phyloP scores from a whole-genome alignment of 2,797 vertebrate genomes.

The Schizothorax lantsangensis region DNA sequence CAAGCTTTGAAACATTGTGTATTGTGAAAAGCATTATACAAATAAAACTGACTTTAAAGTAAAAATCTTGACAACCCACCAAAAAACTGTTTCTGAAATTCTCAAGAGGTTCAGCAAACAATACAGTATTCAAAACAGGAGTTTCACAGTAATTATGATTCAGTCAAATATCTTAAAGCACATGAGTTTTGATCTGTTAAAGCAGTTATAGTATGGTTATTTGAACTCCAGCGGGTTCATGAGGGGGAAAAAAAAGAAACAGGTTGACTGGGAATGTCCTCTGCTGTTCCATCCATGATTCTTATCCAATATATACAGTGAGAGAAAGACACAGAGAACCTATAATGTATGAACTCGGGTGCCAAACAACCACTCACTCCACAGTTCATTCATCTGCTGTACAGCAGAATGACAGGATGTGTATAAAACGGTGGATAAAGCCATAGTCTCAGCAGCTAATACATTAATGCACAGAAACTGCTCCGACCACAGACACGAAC shows the following conservation, averaged over 20 bases:
- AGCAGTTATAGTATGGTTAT: conserved; percentile 23
- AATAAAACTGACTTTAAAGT: neutral
- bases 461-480: conserved; percentile 54
- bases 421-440: conserved; percentile 46
- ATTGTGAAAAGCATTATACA: neutral
- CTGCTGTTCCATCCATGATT: conserved; percentile 42
- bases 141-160: neutral
- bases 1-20: neutral
- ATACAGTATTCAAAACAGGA: neutral
- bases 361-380: conserved; percentile 51
- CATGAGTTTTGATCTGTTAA: conserved; percentile 36
- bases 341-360: conserved; percentile 8
- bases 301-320: conserved; percentile 51
- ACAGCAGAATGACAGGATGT: conserved; percentile 41
- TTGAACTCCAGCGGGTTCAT: conserved; percentile 41
- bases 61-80: neutral
- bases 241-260: neutral
- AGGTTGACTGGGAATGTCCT: conserved; percentile 46
- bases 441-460: conserved; percentile 46
- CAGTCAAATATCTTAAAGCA: conserved; percentile 25
- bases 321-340: conserved; percentile 31
- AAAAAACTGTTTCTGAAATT: neutral
- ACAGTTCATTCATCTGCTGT: conserved; percentile 47
- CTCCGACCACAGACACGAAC: conserved; percentile 38
- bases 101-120: neutral